Conservation (phyloP, 2,888 invertebrate genomes). For the Hymenopus coronatus region DNA sequence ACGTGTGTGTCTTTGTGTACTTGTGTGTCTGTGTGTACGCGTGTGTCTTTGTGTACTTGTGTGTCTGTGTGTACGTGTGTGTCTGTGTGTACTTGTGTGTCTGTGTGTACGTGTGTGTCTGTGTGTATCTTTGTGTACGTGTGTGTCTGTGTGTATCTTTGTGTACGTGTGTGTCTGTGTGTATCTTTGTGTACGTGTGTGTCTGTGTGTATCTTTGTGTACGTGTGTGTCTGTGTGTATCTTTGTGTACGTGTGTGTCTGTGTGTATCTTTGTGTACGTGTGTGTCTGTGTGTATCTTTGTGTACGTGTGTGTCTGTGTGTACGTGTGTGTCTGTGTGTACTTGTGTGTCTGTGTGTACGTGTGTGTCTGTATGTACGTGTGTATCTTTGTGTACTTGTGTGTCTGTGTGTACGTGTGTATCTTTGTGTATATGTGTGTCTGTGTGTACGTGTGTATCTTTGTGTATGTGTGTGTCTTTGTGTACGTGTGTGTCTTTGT, state of each 20-base stretch:
- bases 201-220: not conserved
- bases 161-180: not conserved
- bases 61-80: too few species aligned
- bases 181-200: not conserved
- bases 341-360: too few species aligned
- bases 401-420: too few species aligned
- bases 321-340: not conserved
- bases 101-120: too few species aligned
- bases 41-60: too few species aligned
- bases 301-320: not conserved
- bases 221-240: not conserved
- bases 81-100: too few species aligned
- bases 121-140: not conserved
- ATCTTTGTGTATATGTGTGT: too few species aligned
- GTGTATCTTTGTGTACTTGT: too few species aligned
- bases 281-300: not conserved
- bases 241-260: too few species aligned
- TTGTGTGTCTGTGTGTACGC: not conserved
- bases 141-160: not conserved
- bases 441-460: not conserved
- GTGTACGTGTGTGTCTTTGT: not conserved
- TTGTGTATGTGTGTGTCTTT: not conserved
- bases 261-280: too few species aligned
- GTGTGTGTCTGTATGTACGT: too few species aligned
- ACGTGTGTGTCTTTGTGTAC: too few species aligned